These are phyloP conservation scores for Orius laevigatus DNA, from an alignment of 1,140 invertebrate genomes.

Conservation along the genomic window DNA sequence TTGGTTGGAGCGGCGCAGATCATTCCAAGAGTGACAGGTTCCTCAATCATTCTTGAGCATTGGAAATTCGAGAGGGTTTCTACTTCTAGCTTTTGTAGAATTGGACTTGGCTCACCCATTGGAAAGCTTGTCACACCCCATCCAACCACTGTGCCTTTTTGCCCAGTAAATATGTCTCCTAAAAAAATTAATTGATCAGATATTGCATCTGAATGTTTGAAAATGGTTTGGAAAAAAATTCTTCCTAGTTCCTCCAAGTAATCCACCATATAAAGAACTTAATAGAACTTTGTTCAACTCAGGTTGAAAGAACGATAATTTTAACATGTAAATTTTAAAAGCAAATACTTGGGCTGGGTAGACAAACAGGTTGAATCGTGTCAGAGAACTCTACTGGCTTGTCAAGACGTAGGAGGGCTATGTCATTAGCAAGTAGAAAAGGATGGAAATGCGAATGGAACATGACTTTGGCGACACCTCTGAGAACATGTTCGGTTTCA, in stretches of 20 bases:
- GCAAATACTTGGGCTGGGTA: conserved; percentile 36
- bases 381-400: conserved; percentile 26
- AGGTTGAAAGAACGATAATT: not conserved
- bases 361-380: conserved; percentile 31
- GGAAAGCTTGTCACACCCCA: conserved; percentile 31
- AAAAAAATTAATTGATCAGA: conserved; percentile 2
- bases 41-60: conserved; percentile 23
- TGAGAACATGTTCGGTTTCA: conserved; percentile 23
- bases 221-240: not conserved
- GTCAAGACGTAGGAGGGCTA: conserved; percentile 30
- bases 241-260: not conserved
- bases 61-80: conserved; percentile 23
- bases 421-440: conserved; percentile 29
- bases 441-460: conserved; percentile 28
- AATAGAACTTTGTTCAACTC: not conserved
- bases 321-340: not conserved
- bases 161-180: conserved; percentile 25
- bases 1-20: conserved; percentile 25
- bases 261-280: not conserved
- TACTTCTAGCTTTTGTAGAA: conserved; percentile 24
- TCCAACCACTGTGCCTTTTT: conserved; percentile 28
- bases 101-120: conserved; percentile 24
- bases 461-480: conserved; percentile 21
- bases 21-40: conserved; percentile 24
- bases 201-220: not conserved